These are phyloP conservation scores for Poeciliopsis presidionis DNA, from an alignment of 2,797 vertebrate species.

Conservation along the genomic window DNA sequence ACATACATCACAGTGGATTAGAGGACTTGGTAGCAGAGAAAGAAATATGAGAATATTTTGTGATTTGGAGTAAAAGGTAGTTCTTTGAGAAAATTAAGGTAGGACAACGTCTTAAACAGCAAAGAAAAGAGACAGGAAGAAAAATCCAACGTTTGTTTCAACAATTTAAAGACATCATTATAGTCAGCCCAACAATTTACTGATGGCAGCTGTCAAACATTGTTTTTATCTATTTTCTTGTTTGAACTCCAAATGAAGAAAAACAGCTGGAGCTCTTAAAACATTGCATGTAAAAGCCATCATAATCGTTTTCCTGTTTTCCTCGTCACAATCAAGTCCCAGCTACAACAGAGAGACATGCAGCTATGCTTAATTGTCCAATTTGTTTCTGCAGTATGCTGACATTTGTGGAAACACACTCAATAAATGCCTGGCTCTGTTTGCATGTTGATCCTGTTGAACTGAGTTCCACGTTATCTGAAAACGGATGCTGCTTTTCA, in stretches of 20 bases:
- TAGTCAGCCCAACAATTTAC: slow-evolving; percentile 43
- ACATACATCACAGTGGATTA: slow-evolving; percentile 44
- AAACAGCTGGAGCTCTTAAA: slow-evolving; percentile 51
- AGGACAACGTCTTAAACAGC: slow-evolving; percentile 14
- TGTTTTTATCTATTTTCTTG: slow-evolving; percentile 32
- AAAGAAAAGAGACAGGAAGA: slow-evolving; percentile 28
- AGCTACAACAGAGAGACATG: slow-evolving; percentile 36
- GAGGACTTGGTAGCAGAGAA: slow-evolving; percentile 26
- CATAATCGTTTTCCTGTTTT: slow-evolving; percentile 33
- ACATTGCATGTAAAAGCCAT: slow-evolving; percentile 37
- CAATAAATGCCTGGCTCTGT: slow-evolving; percentile 21
- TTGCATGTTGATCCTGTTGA: slow-evolving; percentile 20
- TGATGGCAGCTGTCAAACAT: slow-evolving; percentile 42
- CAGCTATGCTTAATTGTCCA: slow-evolving; percentile 48
- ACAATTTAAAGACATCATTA: slow-evolving; percentile 41
- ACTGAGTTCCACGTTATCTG: slow-evolving; percentile 5
- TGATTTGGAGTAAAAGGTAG: slow-evolving; percentile 22
- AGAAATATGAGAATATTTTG: slow-evolving; percentile 36
- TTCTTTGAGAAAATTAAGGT: slow-evolving; percentile 30
- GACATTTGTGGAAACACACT: slow-evolving; percentile 35
- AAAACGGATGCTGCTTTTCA: background rate
- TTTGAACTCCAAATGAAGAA: slow-evolving; percentile 55
- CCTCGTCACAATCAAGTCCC: slow-evolving; percentile 36
- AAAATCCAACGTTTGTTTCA: slow-evolving; percentile 17
- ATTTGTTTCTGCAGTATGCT: slow-evolving; percentile 35